Percentiles rank a stretch among this genome's conserved stretches.
These are phyloP conservation scores for Centropus unirufus DNA, from an alignment of 2,113 vertebrate genomes.

Conservation along the genomic window DNA sequence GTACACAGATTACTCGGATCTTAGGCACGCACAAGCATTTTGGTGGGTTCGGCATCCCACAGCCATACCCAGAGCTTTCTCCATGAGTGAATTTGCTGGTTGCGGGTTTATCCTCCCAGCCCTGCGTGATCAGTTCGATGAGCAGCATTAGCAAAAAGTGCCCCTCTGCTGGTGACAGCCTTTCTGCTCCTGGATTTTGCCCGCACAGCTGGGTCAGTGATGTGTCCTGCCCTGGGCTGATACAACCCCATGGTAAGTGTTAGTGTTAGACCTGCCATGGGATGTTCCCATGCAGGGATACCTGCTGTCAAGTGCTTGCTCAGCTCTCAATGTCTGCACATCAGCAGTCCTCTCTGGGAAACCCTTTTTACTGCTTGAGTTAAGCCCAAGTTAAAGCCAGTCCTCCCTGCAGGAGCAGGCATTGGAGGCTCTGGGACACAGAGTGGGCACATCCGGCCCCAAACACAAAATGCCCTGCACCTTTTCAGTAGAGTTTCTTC, in stretches of 20 bases:
- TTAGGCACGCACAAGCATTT: fast-evolving
- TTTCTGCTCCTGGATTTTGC: background rate
- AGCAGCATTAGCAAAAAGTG: background rate
- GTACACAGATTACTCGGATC: background rate
- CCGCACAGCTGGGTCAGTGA: background rate
- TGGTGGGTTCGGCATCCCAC: background rate
- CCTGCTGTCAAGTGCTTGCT: background rate
- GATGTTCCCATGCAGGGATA: background rate
- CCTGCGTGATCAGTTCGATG: background rate
- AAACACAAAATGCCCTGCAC: background rate
- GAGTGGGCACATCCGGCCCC: background rate
- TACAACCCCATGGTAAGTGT: fast-evolving
- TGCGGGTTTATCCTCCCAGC: background rate
- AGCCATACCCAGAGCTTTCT: background rate
- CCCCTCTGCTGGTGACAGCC: background rate
- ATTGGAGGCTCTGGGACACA: too few species aligned
- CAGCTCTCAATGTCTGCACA: background rate
- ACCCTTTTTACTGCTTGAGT: background rate
- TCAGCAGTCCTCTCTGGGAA: background rate
- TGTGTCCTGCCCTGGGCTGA: background rate
- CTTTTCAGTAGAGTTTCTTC: background rate
- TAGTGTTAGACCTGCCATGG: background rate
- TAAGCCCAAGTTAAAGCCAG: background rate
- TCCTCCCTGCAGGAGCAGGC: background rate
- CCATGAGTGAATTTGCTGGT: background rate